Conservation (phyloP, 2,113 vertebrate species). For the Camelus bactrianus region DNA sequence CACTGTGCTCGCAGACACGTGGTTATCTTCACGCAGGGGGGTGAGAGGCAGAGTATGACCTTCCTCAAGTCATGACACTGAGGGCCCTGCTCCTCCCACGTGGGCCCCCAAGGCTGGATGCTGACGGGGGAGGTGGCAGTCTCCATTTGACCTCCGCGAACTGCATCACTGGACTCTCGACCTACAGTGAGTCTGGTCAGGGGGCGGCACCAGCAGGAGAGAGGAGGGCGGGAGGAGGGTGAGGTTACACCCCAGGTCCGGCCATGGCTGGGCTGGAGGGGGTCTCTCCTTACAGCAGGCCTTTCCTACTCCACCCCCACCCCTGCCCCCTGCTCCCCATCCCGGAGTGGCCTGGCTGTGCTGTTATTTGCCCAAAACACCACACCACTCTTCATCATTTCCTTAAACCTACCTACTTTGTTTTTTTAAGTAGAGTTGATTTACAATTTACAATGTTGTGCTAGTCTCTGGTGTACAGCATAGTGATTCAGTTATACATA, state of each 20-base stretch:
- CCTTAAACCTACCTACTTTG: neutral
- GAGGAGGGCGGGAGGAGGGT: neutral
- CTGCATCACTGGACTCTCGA: neutral
- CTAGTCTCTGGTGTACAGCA: no score
- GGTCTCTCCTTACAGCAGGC: neutral
- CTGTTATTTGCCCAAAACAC: neutral
- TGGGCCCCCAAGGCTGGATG: neutral
- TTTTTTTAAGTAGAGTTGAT: no score
- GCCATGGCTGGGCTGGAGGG: neutral
- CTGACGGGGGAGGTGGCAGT: neutral
- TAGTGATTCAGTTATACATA: no score
- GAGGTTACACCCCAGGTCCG: accelerated
- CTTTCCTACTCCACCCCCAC: neutral
- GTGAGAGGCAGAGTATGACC: neutral
- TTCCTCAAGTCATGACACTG: neutral
- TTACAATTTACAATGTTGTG: no score
- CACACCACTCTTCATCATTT: accelerated
- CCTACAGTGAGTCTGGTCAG: no score
- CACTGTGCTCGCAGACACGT: neutral
- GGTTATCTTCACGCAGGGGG: neutral
- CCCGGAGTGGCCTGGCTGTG: no score
- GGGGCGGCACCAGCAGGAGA: neutral
- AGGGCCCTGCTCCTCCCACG: neutral
- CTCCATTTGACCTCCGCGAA: neutral
- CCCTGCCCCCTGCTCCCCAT: neutral